Conservation (phyloP, 2,797 vertebrate species). For the Tokudaia tokunoshimensis region DNA sequence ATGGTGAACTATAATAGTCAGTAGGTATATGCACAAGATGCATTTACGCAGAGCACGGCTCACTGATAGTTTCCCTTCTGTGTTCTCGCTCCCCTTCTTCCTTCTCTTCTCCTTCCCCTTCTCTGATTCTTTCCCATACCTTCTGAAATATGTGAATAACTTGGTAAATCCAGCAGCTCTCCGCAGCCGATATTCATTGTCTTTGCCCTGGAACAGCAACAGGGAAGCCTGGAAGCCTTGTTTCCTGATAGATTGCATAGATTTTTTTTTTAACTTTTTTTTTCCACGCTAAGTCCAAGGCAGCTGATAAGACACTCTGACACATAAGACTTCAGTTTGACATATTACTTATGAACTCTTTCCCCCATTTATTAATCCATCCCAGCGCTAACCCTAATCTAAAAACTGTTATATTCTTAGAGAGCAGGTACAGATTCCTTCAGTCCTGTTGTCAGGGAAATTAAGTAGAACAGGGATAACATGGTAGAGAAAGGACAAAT, state of each 20-base stretch:
- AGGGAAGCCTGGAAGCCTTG: neutral
- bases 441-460: neutral
- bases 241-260: neutral
- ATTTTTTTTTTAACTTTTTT: neutral
- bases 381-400: neutral
- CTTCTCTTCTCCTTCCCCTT: neutral
- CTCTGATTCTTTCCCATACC: neutral
- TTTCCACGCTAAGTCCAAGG: neutral
- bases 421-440: neutral
- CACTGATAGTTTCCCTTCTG: neutral
- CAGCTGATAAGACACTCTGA: neutral
- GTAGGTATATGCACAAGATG: neutral
- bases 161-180: neutral
- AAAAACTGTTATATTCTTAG: neutral
- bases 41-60: neutral
- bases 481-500: conserved; percentile 6
- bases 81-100: too few relatives aligned
- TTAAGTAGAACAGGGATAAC: neutral
- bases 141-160: neutral
- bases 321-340: neutral
- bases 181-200: neutral
- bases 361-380: neutral
- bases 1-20: neutral
- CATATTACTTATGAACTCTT: neutral
- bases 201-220: neutral